phyloP scores from a whole-genome alignment of 1,140 invertebrate genomes.

The Arctopsyche grandis region DNA sequence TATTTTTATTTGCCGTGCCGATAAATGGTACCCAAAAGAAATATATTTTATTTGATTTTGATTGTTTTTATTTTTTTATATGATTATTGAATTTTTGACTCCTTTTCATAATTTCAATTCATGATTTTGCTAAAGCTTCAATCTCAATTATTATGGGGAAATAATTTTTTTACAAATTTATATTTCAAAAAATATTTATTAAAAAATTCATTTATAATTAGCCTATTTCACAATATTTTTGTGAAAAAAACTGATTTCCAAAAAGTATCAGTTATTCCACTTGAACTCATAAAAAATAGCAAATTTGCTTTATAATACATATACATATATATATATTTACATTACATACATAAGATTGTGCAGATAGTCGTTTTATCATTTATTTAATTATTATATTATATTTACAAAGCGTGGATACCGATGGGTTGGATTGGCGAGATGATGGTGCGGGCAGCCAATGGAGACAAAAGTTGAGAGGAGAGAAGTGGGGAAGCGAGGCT shows the following conservation, averaged over 20 bases:
- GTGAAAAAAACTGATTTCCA: conserved; percentile 23
- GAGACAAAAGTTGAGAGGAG: conserved; percentile 4
- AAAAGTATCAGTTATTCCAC: conserved; percentile 43
- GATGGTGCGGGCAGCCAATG: conserved; percentile 1
- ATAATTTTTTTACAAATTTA: too few relatives aligned
- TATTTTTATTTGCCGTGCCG: too few relatives aligned
- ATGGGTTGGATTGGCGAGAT: conserved; percentile 18
- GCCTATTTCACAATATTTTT: neutral
- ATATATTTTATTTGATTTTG: too few relatives aligned
- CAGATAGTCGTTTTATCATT: neutral
- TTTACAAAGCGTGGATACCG: conserved; percentile 1
- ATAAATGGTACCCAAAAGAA: too few relatives aligned
- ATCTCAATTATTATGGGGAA: too few relatives aligned
- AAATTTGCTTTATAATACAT: neutral
- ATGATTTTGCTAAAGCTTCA: too few relatives aligned
- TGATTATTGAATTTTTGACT: too few relatives aligned
- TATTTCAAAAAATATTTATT: neutral
- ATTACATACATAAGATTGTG: neutral
- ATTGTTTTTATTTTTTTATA: too few relatives aligned
- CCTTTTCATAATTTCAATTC: too few relatives aligned
- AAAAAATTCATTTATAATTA: neutral
- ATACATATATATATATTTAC: neutral
- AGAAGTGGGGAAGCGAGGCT: neutral
- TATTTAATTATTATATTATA: too few relatives aligned
- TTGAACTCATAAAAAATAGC: conserved; percentile 36